These are phyloP conservation scores for Tenodera sinensis DNA, from an alignment of 2,888 invertebrate genomes.

Conservation along the genomic window DNA sequence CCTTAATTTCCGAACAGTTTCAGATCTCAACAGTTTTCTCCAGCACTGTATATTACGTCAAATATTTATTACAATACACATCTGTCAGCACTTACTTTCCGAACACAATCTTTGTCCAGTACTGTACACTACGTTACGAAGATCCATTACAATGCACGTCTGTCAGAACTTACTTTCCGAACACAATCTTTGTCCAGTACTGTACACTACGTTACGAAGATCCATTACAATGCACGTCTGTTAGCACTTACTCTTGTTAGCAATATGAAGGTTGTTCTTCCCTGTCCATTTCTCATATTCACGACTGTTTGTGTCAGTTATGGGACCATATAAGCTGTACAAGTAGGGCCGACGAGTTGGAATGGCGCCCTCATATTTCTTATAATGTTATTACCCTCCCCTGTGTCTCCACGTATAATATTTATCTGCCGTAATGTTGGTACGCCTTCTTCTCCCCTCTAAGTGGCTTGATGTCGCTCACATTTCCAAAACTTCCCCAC, in stretches of 20 bases:
- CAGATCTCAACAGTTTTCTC: too few species aligned
- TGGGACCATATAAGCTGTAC: conserved; percentile 6
- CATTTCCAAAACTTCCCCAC: neutral
- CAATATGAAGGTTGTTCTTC: neutral
- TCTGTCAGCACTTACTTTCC: too few species aligned
- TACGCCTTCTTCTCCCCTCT: neutral
- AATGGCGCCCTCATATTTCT: conserved; percentile 14
- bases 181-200: neutral
- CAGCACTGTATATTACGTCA: too few species aligned
- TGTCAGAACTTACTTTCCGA: neutral
- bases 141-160: too few species aligned
- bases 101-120: too few species aligned
- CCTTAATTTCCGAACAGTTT: too few species aligned
- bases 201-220: neutral
- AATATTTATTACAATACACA: too few species aligned
- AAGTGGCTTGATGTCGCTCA: conserved; percentile 8
- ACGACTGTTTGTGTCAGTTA: conserved; percentile 18
- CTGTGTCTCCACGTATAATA: conserved; percentile 9
- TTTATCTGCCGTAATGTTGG: conserved; percentile 7
- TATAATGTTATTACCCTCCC: conserved; percentile 14
- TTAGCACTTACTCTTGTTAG: neutral
- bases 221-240: neutral
- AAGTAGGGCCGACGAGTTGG: neutral
- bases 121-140: too few species aligned
- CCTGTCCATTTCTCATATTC: conserved; percentile 1